Conservation (phyloP, 2,797 vertebrate species). For the Streptopelia turtur region DNA sequence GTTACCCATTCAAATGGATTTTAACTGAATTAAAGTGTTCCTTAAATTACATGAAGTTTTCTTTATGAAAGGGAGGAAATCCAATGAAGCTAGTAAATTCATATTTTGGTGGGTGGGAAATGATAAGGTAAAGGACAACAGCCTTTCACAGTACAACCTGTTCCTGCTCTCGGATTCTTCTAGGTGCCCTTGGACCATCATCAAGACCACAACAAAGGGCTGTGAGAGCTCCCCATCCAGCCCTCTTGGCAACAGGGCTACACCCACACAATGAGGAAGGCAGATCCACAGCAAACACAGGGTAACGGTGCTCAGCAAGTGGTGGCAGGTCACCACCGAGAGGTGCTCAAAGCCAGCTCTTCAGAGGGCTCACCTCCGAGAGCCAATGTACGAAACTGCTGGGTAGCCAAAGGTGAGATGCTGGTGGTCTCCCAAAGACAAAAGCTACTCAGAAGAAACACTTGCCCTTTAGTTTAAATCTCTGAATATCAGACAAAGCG, state of each 20-base stretch:
- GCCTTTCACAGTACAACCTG: not conserved
- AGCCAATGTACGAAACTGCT: not conserved
- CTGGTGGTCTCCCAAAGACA: not conserved
- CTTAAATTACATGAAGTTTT: not conserved
- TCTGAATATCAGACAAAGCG: not conserved
- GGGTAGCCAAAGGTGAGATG: not conserved
- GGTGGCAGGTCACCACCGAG: not conserved
- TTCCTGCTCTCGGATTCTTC: not conserved
- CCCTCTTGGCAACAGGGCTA: not conserved
- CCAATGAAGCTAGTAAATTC: not conserved
- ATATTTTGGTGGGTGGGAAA: not conserved
- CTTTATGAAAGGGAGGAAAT: not conserved
- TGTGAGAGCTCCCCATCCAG: not conserved
- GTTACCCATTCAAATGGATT: not conserved
- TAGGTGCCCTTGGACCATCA: not conserved
- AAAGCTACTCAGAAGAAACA: not conserved
- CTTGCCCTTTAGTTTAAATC: not conserved
- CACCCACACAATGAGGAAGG: not conserved
- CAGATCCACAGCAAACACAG: not conserved
- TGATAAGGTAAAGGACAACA: not conserved
- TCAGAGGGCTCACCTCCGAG: not conserved
- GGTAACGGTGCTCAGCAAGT: not conserved
- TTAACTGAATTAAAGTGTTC: not conserved
- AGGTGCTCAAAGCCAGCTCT: constrained; percentile 21
- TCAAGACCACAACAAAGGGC: accelerated